Percentiles rank a stretch among this genome's conserved stretches.
Evolutionary conservation across 1,140 invertebrate genomes (phyloP).

Genomic region (Solenopsis invicta): DNA sequence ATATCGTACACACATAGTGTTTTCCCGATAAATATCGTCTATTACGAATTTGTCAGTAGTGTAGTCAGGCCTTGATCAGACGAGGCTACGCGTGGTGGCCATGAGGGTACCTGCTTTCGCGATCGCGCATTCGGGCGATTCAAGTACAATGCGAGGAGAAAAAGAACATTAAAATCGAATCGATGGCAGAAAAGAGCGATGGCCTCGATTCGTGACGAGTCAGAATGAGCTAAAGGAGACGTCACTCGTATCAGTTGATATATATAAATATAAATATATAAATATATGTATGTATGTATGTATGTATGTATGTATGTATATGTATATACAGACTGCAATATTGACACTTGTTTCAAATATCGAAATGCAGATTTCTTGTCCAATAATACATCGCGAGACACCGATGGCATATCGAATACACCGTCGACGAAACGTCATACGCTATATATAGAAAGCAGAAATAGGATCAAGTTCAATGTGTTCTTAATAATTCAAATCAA

Average conservation of each 20-base stretch:
- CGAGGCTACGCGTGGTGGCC: constrained; percentile 39
- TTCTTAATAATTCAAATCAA: too few species aligned
- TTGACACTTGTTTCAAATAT: neutral
- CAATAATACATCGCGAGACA: constrained; percentile 1
- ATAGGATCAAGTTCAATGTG: too few species aligned
- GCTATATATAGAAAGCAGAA: neutral
- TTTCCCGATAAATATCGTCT: neutral
- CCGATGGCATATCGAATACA: neutral
- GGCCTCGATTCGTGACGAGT: constrained; percentile 15
- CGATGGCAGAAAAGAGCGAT: neutral
- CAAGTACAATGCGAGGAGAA: neutral
- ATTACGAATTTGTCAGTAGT: constrained; percentile 46
- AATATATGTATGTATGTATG: too few species aligned
- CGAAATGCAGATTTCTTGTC: neutral
- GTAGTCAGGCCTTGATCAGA: constrained; percentile 60
- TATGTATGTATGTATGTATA: too few species aligned
- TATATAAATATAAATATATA: too few species aligned
- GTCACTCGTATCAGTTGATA: neutral
- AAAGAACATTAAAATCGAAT: neutral
- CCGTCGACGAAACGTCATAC: neutral
- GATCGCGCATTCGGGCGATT: constrained; percentile 27
- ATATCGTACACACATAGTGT: neutral
- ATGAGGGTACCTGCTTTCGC: constrained; percentile 69
- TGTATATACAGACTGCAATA: too few species aligned
- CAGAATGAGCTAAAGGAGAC: constrained; percentile 2